Evolutionary conservation across 2,888 invertebrate genomes (phyloP), one percentile per base, ranked within the genome.

Genomic region (Crepidodera aurea): DNA sequence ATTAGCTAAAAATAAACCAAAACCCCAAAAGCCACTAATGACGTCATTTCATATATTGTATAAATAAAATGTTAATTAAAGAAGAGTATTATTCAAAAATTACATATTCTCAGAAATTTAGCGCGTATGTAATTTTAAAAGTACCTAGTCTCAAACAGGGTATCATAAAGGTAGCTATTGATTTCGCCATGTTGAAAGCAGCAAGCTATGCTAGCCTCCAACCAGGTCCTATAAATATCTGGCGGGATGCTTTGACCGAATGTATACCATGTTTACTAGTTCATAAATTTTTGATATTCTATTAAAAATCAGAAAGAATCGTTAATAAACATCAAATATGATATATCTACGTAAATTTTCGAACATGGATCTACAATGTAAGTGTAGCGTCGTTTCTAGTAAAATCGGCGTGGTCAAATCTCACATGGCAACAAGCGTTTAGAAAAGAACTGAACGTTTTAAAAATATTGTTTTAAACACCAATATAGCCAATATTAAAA

Each of bases 201-300:
- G 68, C 65, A 62, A 70, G 71, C 72, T 71, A 70, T 70, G 73
- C 76, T 78, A 79, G 79, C 79, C 80, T 81, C 79, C 53, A 66
- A 65, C 69, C 72, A 69, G 79, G 77, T 66, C 68, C 62, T 70
- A 51, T 48, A 68, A 69, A 72, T 73, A 73, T 75, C 64, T 78
- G 78, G 79, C 79, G 79, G 79, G 79, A 79, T 74, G 76, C 74
- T 73, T 70, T 58, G 64, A 62, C 42, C 19, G 29, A 48, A 44
- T 19, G 51, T 40, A 56, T 62, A 72, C 69, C 72, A 74, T 78
- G 75, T 77, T 78, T 78, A 76, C 75, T 66, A 50, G 25, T 50
- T 44, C 46, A 50, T 27, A 60, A 60, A 59, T 57, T 62, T 60
- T 54, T 53, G 46, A 55, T 27, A 51, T 44, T 42, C 16, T 25